phyloP scores from a whole-genome alignment of 2,888 invertebrate species.

The Mechanitis mazaeus region DNA sequence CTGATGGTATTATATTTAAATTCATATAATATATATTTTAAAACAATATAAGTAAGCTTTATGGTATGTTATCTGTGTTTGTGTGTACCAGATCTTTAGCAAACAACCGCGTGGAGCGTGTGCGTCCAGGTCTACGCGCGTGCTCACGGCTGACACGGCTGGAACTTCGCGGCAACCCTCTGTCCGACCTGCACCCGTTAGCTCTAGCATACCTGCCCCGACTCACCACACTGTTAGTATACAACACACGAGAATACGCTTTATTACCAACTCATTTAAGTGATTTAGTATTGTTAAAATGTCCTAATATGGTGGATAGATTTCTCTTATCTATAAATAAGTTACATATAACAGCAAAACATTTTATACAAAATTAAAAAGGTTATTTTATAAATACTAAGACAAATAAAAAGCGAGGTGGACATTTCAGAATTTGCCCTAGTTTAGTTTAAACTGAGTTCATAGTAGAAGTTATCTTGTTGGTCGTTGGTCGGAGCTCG shows the following conservation, averaged over 20 bases:
- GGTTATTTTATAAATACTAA: background rate
- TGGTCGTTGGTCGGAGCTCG: constrained; percentile 11
- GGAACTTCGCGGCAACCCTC: constrained; percentile 90
- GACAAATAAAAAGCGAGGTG: background rate
- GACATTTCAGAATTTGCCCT: constrained; percentile 17
- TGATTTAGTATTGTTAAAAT: too few relatives aligned
- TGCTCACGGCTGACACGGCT: constrained; percentile 83
- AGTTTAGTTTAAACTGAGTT: constrained; percentile 12
- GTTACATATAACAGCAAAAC: background rate
- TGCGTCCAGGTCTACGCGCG: constrained; percentile 83
- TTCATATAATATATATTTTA: too few relatives aligned
- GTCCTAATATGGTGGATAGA: background rate
- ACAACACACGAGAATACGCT: background rate
- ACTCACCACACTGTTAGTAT: constrained; percentile 67
- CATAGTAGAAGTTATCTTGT: constrained; percentile 20
- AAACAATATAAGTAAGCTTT: background rate
- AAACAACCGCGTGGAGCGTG: constrained; percentile 86
- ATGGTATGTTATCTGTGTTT: background rate
- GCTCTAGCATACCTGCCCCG: constrained; percentile 85
- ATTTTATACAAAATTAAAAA: too few relatives aligned
- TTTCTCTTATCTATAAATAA: background rate
- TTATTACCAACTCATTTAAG: too few relatives aligned
- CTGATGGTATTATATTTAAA: too few relatives aligned
- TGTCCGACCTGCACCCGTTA: constrained; percentile 80
- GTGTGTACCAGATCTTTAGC: constrained; percentile 82